Conservation (phyloP, 2,113 vertebrate genomes). For the Anthoscopus minutus region DNA sequence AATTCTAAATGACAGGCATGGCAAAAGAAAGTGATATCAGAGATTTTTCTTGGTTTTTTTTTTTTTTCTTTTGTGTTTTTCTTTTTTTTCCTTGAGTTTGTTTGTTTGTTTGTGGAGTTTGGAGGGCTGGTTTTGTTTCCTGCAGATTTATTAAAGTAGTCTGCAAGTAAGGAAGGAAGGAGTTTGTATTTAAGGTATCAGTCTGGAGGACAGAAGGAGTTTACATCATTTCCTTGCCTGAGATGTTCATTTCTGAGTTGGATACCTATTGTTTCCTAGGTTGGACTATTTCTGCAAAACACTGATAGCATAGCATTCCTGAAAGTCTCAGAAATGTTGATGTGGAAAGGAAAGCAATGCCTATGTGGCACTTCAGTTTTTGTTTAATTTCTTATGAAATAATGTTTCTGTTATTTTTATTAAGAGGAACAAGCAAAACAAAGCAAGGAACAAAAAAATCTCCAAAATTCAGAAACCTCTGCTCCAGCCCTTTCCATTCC, state of each 20-base stretch:
- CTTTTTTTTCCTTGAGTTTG: fast-evolving
- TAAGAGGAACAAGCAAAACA: background rate
- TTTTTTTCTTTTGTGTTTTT: fast-evolving
- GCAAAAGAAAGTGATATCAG: background rate
- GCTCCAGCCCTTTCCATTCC: background rate
- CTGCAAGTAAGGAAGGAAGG: background rate
- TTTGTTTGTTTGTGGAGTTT: background rate
- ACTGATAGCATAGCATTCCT: background rate
- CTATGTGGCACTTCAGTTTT: background rate
- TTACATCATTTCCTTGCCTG: background rate
- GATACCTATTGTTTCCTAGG: background rate
- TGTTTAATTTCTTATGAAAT: background rate
- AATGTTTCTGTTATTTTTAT: background rate
- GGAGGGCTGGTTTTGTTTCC: background rate
- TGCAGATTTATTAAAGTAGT: background rate
- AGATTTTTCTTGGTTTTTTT: background rate
- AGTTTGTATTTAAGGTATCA: background rate
- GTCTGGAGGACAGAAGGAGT: background rate
- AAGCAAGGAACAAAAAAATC: background rate
- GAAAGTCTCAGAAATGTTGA: background rate
- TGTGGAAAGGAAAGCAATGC: background rate
- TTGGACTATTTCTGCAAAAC: background rate
- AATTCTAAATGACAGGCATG: background rate
- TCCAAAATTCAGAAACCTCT: background rate
- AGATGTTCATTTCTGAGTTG: background rate